Evolutionary conservation across 2,113 vertebrate species (phyloP).

Genomic region (Sitta europaea): DNA sequence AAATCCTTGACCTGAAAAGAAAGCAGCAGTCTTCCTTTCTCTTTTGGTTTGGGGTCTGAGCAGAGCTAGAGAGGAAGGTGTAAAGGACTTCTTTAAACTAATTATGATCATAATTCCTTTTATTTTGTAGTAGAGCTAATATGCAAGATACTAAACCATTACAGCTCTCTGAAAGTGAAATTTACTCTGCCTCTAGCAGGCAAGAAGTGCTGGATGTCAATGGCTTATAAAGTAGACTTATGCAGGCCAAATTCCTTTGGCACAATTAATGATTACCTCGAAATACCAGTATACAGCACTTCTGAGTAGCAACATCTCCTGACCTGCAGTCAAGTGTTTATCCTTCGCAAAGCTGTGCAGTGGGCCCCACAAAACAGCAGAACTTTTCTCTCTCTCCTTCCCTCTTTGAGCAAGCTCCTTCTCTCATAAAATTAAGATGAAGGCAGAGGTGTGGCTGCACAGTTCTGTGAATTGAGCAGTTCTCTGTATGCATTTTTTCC

Average conservation of each 20-base stretch:
- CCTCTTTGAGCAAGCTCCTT: not conserved
- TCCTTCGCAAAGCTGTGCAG: not conserved
- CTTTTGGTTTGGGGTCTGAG: not conserved
- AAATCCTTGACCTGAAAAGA: not conserved
- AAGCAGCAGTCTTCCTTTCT: not conserved
- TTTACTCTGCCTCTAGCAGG: not conserved
- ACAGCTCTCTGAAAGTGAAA: not conserved
- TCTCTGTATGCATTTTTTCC: not conserved
- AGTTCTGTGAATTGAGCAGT: fast-evolving
- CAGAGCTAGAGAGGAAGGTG: not conserved
- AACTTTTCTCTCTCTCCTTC: not conserved
- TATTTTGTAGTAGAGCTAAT: not conserved
- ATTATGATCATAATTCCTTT: not conserved
- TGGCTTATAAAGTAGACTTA: not conserved
- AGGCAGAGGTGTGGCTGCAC: not conserved
- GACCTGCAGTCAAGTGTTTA: not conserved
- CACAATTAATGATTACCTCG: not conserved
- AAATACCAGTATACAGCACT: not conserved
- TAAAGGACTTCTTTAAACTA: not conserved
- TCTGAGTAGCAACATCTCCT: not conserved
- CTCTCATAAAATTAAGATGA: not conserved
- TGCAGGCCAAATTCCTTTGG: not conserved
- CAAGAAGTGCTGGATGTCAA: not conserved
- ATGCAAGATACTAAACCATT: not conserved
- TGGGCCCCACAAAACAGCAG: not conserved